phyloP scores from a whole-genome alignment of 92 coral and sea anemone species.

The Epizoanthus stellaris region DNA sequence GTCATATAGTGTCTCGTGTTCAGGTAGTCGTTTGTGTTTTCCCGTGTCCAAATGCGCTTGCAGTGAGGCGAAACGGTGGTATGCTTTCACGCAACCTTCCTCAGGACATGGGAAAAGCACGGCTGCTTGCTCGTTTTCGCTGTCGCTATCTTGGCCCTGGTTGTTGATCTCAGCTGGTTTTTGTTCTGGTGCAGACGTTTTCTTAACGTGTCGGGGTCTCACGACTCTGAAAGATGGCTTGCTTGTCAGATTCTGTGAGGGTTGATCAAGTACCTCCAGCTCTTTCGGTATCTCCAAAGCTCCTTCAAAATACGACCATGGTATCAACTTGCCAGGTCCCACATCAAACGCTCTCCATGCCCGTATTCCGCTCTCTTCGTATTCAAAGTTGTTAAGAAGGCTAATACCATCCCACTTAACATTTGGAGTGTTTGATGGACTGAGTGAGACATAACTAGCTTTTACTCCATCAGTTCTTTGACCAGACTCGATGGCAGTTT shows the following conservation, averaged over 20 bases:
- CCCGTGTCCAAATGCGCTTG: slow-evolving; percentile 49
- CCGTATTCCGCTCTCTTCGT: not conserved
- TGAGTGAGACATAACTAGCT: slow-evolving; percentile 26
- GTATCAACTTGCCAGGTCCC: too few relatives aligned
- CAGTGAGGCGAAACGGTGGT: slow-evolving; percentile 24
- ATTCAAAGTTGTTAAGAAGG: slow-evolving; percentile 43
- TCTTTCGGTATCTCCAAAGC: too few relatives aligned
- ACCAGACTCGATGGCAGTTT: slow-evolving; percentile 45
- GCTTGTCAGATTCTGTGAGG: too few relatives aligned
- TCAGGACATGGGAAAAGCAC: slow-evolving; percentile 41
- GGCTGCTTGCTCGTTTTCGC: too few relatives aligned
- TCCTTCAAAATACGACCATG: too few relatives aligned
- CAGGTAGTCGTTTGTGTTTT: slow-evolving; percentile 29
- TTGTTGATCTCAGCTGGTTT: too few relatives aligned
- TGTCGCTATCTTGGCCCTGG: too few relatives aligned
- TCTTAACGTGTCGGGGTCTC: too few relatives aligned
- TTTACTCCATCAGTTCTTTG: slow-evolving; percentile 43
- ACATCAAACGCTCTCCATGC: too few relatives aligned
- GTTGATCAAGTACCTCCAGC: too few relatives aligned
- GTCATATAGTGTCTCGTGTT: slow-evolving; percentile 41
- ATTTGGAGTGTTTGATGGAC: slow-evolving; percentile 7
- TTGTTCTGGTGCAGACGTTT: too few relatives aligned
- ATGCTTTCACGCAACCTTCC: slow-evolving; percentile 39
- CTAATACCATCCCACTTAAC: slow-evolving; percentile 56
- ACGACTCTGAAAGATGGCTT: too few relatives aligned